Evolutionary conservation across 2,888 invertebrate genomes (phyloP).

Genomic region (Cancer borealis): DNA sequence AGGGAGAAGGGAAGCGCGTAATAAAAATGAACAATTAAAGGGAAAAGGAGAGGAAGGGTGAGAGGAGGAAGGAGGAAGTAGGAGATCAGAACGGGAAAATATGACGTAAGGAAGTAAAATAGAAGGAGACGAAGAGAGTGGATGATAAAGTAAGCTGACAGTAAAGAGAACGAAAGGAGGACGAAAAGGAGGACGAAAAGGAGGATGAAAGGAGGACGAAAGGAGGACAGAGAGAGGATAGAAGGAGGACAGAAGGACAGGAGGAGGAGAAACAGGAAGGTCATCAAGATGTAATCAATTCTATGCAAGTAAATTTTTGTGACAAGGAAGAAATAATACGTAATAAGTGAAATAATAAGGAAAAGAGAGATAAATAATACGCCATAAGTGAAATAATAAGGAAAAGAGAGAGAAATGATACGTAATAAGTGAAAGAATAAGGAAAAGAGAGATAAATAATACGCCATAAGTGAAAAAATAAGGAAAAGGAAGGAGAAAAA

Average conservation of each 20-base stretch:
- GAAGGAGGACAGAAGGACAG: background rate
- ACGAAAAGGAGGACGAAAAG: background rate
- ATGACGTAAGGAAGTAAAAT: conserved; percentile 5
- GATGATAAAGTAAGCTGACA: background rate
- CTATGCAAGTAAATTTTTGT: background rate
- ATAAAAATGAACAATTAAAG: background rate
- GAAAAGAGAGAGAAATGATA: background rate
- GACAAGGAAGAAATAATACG: background rate
- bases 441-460: background rate
- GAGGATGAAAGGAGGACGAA: background rate
- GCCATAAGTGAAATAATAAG: background rate
- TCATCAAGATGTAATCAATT: background rate
- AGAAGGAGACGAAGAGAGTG: background rate
- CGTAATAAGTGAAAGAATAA: background rate
- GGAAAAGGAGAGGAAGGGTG: background rate
- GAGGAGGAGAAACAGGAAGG: background rate
- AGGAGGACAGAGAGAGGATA: background rate
- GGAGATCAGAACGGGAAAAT: background rate
- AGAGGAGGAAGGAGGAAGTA: conserved; percentile 7
- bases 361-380: background rate
- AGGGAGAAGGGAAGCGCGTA: background rate
- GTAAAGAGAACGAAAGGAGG: background rate
- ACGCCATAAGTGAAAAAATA: background rate
- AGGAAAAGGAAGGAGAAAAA: background rate
- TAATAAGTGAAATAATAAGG: background rate